Evolutionary conservation across 2,113 vertebrate species (phyloP).

Genomic region (Cyanistes caeruleus): DNA sequence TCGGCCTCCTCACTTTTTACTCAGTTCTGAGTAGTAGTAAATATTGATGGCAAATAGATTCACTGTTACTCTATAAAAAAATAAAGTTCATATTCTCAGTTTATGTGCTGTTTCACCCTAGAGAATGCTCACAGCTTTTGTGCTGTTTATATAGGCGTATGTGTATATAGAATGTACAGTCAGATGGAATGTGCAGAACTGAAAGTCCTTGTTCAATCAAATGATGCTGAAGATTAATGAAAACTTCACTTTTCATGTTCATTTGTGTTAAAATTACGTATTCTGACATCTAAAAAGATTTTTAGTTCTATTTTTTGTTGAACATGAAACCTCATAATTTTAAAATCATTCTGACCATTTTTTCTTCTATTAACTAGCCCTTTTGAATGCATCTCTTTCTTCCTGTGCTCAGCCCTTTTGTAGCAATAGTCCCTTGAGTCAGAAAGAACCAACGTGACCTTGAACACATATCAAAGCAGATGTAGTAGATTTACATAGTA

Average conservation of each 20-base stretch:
- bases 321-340: background rate
- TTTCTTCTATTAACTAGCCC: background rate
- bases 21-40: background rate
- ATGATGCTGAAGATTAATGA: background rate
- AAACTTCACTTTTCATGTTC: background rate
- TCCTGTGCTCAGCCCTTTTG: background rate
- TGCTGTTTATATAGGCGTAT: fast-evolving
- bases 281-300: background rate
- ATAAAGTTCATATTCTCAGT: background rate
- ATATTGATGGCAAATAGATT: background rate
- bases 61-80: background rate
- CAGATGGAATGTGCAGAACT: background rate
- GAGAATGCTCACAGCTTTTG: background rate
- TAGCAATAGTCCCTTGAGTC: background rate
- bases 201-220: background rate
- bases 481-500: conserved; percentile 45
- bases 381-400: background rate
- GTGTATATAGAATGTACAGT: background rate
- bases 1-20: background rate
- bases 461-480: background rate
- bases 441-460: conserved; percentile 38
- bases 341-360: background rate
- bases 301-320: background rate
- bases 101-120: background rate
- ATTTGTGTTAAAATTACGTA: background rate